Evolutionary conservation across 2,888 invertebrate species (phyloP).

Genomic region (Mantis religiosa): DNA sequence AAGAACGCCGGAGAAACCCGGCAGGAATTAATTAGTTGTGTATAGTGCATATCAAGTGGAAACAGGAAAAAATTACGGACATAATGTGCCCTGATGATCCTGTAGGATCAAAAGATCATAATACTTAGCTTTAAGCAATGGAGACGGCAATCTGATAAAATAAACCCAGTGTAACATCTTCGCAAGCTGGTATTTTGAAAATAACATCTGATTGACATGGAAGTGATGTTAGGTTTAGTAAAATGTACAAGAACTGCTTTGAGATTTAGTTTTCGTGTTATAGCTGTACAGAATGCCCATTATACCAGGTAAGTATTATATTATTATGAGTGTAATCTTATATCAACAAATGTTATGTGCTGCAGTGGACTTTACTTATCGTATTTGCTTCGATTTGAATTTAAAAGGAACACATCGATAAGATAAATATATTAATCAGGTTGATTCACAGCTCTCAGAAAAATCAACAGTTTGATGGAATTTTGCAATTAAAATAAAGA

Average conservation of each 20-base stretch:
- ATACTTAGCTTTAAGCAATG: neutral
- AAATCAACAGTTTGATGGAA: too few species aligned
- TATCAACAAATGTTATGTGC: neutral
- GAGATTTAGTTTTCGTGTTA: neutral
- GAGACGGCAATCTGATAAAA: neutral
- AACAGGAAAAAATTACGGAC: neutral
- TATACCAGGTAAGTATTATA: neutral
- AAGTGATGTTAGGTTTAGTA: slow-evolving; percentile 5
- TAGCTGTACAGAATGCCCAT: neutral
- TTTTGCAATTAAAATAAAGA: too few species aligned
- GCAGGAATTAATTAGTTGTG: neutral
- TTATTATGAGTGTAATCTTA: neutral
- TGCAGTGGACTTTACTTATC: neutral
- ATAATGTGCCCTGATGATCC: neutral
- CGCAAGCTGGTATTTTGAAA: neutral
- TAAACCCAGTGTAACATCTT: neutral
- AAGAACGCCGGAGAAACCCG: neutral
- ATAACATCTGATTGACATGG: neutral
- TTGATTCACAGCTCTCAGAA: too few species aligned
- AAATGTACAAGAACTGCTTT: neutral
- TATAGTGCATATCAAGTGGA: neutral
- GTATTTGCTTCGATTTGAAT: neutral
- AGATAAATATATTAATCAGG: too few species aligned
- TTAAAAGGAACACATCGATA: too few species aligned
- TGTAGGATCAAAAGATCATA: neutral